A percentile compares a stretch with the other conserved stretches of the same genome.
Evolutionary conservation across 2,113 vertebrate species (phyloP).

Genomic region (Vimba vimba): DNA sequence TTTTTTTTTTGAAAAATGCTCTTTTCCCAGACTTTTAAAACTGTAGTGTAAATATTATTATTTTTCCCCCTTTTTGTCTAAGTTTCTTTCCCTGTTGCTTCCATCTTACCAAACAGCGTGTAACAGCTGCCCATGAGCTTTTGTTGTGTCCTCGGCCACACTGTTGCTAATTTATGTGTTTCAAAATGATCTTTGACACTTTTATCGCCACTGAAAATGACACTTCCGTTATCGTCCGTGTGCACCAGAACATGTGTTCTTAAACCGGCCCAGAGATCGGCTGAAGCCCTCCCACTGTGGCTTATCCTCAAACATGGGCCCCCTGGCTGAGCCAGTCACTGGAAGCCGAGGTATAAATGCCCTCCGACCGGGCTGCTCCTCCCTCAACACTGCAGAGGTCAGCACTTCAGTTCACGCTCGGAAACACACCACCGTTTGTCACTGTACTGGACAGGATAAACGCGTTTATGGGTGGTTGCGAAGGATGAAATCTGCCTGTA

Average conservation of each 20-base stretch:
- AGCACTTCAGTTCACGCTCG: conserved; percentile 69
- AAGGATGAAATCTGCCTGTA: background rate
- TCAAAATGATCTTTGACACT: background rate
- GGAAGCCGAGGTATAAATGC: conserved; percentile 54
- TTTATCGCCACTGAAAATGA: background rate
- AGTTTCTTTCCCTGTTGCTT: background rate
- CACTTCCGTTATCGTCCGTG: background rate
- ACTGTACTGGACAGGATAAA: background rate
- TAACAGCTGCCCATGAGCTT: background rate
- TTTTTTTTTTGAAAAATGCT: no score
- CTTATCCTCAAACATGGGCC: conserved; percentile 35
- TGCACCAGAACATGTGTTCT: conserved; percentile 29
- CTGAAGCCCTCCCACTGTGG: background rate
- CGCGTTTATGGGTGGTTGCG: background rate
- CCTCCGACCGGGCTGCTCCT: conserved; percentile 64
- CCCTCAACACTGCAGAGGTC: conserved; percentile 59
- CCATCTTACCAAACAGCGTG: background rate
- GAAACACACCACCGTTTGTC: conserved; percentile 55
- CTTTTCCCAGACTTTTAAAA: no score
- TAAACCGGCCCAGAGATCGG: background rate
- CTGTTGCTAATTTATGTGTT: conserved; percentile 26
- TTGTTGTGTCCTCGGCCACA: background rate
- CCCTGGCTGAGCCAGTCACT: conserved; percentile 50
- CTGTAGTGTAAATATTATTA: no score
- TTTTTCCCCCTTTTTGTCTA: background rate